Conservation (phyloP, 2,113 vertebrate genomes). For the Leptodactylus fuscus region DNA sequence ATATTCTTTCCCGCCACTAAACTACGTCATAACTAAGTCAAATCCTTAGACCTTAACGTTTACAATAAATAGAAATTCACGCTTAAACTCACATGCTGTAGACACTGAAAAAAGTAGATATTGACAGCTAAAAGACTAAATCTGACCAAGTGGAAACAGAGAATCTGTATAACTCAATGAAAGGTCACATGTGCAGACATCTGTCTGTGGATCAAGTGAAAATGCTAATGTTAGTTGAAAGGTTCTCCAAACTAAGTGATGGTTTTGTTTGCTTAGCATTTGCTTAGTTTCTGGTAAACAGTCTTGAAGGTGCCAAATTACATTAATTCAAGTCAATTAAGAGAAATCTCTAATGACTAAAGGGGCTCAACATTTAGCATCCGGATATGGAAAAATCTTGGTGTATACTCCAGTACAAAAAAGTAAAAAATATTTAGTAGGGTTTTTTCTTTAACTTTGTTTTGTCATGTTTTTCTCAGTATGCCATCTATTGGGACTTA, state of each 20-base stretch:
- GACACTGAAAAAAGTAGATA: neutral
- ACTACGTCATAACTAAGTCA: too few relatives aligned
- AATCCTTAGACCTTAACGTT: neutral
- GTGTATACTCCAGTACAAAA: neutral
- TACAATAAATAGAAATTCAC: neutral
- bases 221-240: constrained; percentile 44
- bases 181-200: constrained; percentile 36
- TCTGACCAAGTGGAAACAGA: constrained; percentile 34
- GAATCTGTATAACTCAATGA: constrained; percentile 25
- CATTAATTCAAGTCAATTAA: neutral
- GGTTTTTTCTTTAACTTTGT: too few relatives aligned
- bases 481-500: too few relatives aligned
- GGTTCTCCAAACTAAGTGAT: constrained; percentile 23
- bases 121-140: constrained; percentile 29
- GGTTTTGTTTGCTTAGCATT: constrained; percentile 43
- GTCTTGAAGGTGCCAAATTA: constrained; percentile 16
- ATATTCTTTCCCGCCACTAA: neutral
- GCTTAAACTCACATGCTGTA: neutral
- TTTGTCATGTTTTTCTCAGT: too few relatives aligned
- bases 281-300: constrained; percentile 28
- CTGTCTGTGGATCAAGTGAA: constrained; percentile 31
- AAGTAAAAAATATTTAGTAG: too few relatives aligned
- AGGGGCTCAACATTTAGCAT: neutral
- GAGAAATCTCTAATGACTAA: neutral
- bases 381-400: neutral